These are phyloP conservation scores for Leucophenga montana DNA, from an alignment of 2,888 invertebrate genomes.

Conservation along the genomic window DNA sequence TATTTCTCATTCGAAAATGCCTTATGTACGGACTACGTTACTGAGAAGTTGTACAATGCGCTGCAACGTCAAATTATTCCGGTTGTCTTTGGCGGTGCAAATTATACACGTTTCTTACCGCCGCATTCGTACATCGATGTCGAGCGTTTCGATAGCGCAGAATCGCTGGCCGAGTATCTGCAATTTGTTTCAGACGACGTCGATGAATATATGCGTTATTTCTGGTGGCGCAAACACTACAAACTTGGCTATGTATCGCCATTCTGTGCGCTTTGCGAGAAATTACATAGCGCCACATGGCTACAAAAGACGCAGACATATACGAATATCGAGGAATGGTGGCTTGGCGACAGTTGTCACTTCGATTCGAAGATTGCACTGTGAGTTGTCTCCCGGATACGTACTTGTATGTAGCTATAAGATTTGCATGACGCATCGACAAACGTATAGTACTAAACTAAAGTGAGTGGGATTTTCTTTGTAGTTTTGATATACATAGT, in stretches of 20 bases:
- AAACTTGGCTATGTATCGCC: constrained; percentile 68
- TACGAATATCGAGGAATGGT: constrained; percentile 68
- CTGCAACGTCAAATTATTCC: constrained; percentile 75
- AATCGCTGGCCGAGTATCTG: constrained; percentile 77
- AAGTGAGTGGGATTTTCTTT: too few relatives aligned
- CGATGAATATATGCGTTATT: constrained; percentile 78
- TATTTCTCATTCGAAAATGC: constrained; percentile 82
- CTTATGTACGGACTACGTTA: constrained; percentile 80
- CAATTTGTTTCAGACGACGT: constrained; percentile 71
- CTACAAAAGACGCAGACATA: constrained; percentile 60
- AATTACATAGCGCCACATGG: constrained; percentile 57
- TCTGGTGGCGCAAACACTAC: constrained; percentile 78
- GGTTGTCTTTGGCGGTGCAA: constrained; percentile 80
- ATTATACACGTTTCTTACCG: constrained; percentile 77
- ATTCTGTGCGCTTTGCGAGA: constrained; percentile 68
- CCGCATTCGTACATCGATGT: constrained; percentile 79
- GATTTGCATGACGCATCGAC: too few relatives aligned
- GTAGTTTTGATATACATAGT: too few relatives aligned
- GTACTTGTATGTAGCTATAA: too few relatives aligned
- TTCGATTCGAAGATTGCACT: constrained; percentile 58
- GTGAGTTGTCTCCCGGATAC: too few relatives aligned
- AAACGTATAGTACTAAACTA: too few relatives aligned
- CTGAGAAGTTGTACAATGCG: constrained; percentile 76
- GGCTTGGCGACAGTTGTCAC: constrained; percentile 64
- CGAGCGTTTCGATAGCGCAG: constrained; percentile 76